Conservation (phyloP, 2,888 invertebrate genomes). For the Xestobium rufovillosum region DNA sequence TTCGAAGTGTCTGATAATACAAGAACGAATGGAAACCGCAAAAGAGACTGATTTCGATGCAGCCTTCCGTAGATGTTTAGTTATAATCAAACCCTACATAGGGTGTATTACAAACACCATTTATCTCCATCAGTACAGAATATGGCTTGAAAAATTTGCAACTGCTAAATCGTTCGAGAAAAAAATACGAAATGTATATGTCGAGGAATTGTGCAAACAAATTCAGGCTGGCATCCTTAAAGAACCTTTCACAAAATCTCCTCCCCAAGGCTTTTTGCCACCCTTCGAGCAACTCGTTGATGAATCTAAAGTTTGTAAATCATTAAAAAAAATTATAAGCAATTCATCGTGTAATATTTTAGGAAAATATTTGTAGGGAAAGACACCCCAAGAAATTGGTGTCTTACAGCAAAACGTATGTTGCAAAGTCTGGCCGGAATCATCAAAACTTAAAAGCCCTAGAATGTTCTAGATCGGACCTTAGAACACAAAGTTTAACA, state of each 20-base stretch:
- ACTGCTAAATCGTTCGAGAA: conserved; percentile 5
- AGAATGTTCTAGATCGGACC: no score
- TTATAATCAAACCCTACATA: conserved; percentile 12
- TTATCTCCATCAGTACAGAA: conserved; percentile 11
- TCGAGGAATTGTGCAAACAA: conserved; percentile 13
- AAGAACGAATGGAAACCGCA: no score
- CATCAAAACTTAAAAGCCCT: no score
- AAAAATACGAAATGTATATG: conserved; percentile 9
- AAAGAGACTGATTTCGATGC: no score
- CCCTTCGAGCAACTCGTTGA: not conserved
- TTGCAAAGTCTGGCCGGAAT: no score
- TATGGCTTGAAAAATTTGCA: conserved; percentile 14
- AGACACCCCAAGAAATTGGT: no score
- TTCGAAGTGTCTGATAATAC: no score
- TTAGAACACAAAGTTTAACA: no score
- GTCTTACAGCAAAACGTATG: no score
- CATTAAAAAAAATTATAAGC: not conserved
- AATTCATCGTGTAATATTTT: no score
- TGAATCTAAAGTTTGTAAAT: not conserved
- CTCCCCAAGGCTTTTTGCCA: conserved; percentile 3
- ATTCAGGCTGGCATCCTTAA: conserved; percentile 12
- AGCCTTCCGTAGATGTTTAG: conserved; percentile 11
- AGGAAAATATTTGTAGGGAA: no score
- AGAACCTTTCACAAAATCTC: conserved; percentile 11
- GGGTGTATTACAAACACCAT: conserved; percentile 8